These are phyloP conservation scores for Heliconius hermathena DNA, from an alignment of 1,140 invertebrate genomes.

Conservation along the genomic window DNA sequence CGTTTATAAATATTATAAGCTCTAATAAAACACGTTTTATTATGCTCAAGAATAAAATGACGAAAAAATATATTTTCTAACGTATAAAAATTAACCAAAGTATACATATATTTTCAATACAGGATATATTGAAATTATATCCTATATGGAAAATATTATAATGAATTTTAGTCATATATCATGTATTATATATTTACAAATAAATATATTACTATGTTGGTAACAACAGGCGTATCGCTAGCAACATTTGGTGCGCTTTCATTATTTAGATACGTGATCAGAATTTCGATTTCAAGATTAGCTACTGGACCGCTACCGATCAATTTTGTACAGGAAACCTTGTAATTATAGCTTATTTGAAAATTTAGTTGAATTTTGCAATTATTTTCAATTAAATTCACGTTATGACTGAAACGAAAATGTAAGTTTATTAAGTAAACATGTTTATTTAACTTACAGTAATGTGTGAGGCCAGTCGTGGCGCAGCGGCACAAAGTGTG, in stretches of 20 bases:
- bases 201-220: slow-evolving; percentile 3
- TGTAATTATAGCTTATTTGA: slow-evolving; percentile 23
- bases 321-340: slow-evolving; percentile 44
- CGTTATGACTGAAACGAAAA: neutral
- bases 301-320: slow-evolving; percentile 41
- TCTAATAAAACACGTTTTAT: too few relatives aligned
- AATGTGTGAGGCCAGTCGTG: neutral
- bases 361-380: neutral
- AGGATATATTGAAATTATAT: too few relatives aligned
- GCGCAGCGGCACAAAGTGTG: too few relatives aligned
- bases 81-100: neutral
- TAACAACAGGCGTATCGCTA: slow-evolving; percentile 30
- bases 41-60: too few relatives aligned
- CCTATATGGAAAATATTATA: neutral
- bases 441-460: too few relatives aligned
- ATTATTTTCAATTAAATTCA: slow-evolving; percentile 1
- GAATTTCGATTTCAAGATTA: slow-evolving; percentile 64
- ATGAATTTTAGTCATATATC: neutral
- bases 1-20: too few relatives aligned
- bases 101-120: neutral
- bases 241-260: slow-evolving; percentile 59
- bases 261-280: slow-evolving; percentile 62
- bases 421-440: too few relatives aligned
- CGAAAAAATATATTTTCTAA: too few relatives aligned
- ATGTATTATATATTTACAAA: neutral